These are phyloP conservation scores for Acronicta alni DNA, from an alignment of 2,888 invertebrate species.

Conservation along the genomic window DNA sequence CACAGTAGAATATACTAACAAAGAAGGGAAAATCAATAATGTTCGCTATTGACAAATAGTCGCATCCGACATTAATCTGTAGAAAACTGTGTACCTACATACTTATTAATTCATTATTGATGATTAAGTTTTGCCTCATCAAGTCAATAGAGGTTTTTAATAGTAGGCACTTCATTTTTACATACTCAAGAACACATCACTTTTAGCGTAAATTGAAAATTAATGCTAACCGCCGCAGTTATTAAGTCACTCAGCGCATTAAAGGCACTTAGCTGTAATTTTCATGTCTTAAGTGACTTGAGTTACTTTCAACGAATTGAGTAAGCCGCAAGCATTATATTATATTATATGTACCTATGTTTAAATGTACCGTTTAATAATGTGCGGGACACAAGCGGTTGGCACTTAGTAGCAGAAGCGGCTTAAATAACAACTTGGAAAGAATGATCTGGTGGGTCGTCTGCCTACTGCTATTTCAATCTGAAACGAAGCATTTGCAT, in stretches of 20 bases:
- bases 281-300: conserved; percentile 49
- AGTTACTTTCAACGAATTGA: conserved; percentile 50
- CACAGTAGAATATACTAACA: too few species aligned
- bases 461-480: too few species aligned
- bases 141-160: not conserved
- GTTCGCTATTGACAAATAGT: too few species aligned
- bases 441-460: too few species aligned
- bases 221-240: conserved; percentile 52
- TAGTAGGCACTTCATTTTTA: conserved; percentile 6
- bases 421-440: too few species aligned
- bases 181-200: conserved; percentile 11
- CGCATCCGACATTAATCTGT: too few species aligned
- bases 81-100: too few species aligned
- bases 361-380: not conserved
- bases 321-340: conserved; percentile 38
- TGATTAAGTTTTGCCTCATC: too few species aligned
- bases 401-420: not conserved
- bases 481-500: too few species aligned
- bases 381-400: not conserved
- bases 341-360: not conserved
- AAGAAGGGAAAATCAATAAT: too few species aligned
- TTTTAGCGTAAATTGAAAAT: conserved; percentile 50
- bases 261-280: conserved; percentile 62
- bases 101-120: too few species aligned
- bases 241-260: conserved; percentile 62